phyloP scores from a whole-genome alignment of 2,888 invertebrate species.

The Nephrotoma flavescens region DNA sequence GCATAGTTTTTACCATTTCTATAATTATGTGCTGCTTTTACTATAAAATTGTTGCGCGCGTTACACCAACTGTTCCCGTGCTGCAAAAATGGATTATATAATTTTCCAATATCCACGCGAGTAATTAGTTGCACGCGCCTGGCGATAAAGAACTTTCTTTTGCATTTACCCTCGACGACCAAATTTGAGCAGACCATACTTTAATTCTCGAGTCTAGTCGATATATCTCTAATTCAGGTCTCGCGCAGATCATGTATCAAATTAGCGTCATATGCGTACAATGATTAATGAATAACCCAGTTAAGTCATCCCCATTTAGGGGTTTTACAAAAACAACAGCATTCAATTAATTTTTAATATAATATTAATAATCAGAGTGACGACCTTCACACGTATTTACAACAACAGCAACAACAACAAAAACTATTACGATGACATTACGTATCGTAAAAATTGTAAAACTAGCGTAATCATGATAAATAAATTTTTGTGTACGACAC shows the following conservation, averaged over 20 bases:
- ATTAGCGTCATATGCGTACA: background rate
- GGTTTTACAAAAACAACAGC: background rate
- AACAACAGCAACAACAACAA: background rate
- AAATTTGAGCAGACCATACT: background rate
- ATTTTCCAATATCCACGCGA: background rate
- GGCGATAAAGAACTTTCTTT: background rate
- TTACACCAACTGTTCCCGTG: background rate
- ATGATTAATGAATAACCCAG: background rate
- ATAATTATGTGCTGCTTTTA: background rate
- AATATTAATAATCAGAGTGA: background rate
- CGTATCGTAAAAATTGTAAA: background rate
- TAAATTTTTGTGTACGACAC: background rate
- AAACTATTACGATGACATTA: background rate
- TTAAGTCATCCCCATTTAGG: background rate
- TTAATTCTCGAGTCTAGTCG: background rate
- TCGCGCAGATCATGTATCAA: background rate
- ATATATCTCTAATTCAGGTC: background rate
- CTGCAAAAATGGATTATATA: background rate
- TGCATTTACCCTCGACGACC: background rate
- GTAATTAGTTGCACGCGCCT: background rate
- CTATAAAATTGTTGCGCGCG: background rate
- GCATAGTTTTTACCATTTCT: background rate
- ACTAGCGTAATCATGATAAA: background rate
- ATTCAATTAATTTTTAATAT: background rate
- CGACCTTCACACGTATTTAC: background rate